Conservation (phyloP, 2,888 invertebrate species). For the Acrobasis suavella region DNA sequence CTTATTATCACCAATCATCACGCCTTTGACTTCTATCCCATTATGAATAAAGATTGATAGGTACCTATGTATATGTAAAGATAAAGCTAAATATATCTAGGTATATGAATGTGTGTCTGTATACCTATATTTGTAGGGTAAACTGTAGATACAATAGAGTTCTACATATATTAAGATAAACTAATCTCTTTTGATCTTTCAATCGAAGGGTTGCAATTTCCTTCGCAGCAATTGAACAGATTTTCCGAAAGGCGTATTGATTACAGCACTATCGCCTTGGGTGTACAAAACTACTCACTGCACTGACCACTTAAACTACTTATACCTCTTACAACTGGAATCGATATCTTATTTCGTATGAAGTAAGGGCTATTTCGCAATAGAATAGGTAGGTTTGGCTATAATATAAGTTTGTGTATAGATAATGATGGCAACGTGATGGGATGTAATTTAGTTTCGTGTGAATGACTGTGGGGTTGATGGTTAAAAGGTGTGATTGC, state of each 20-base stretch:
- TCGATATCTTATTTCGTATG: background rate
- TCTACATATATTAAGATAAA: no score
- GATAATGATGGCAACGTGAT: slow-evolving; percentile 21
- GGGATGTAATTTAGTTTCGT: slow-evolving; percentile 23
- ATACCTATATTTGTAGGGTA: no score
- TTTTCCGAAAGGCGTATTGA: slow-evolving; percentile 18
- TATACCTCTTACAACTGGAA: background rate
- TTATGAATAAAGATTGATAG: no score
- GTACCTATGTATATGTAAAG: no score
- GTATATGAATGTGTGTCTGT: no score
- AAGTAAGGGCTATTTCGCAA: slow-evolving; percentile 14
- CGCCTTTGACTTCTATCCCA: no score
- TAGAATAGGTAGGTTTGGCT: background rate
- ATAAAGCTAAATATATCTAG: no score
- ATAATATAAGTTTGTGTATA: slow-evolving; percentile 11
- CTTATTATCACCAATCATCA: no score
- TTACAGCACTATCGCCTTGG: slow-evolving; percentile 25
- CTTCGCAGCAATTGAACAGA: slow-evolving; percentile 4
- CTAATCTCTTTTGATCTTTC: background rate
- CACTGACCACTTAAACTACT: slow-evolving; percentile 6
- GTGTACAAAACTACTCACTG: slow-evolving; percentile 19
- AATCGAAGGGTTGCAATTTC: slow-evolving; percentile 24
- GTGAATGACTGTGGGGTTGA: slow-evolving; percentile 15
- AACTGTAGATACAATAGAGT: no score
- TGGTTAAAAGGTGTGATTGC: slow-evolving; percentile 19